phyloP scores from a whole-genome alignment of 1,140 invertebrate genomes.

The Philaenus spumarius region DNA sequence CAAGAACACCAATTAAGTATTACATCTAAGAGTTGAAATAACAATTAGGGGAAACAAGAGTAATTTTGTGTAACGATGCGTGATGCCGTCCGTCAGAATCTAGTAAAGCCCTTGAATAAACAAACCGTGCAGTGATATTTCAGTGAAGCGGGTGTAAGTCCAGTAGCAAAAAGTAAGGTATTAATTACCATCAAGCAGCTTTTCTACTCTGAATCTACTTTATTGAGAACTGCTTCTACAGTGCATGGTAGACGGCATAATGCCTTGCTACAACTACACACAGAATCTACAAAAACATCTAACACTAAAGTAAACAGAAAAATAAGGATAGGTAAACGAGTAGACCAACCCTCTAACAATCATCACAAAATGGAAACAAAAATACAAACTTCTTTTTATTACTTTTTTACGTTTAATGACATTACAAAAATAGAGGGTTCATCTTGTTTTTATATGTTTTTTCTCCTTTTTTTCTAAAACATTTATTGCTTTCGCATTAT shows the following conservation, averaged over 20 bases:
- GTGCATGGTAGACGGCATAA: slow-evolving; percentile 36
- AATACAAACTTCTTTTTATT: slow-evolving; percentile 21
- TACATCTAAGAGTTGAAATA: slow-evolving; percentile 5
- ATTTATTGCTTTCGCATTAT: slow-evolving; percentile 36
- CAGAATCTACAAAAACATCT: slow-evolving; percentile 40
- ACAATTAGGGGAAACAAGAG: background rate
- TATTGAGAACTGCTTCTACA: slow-evolving; percentile 41
- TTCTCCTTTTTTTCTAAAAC: slow-evolving; percentile 38
- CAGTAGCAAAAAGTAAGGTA: background rate
- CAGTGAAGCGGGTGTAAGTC: slow-evolving; percentile 10
- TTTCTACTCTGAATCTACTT: slow-evolving; percentile 42
- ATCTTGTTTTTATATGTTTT: slow-evolving; percentile 40
- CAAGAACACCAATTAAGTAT: slow-evolving; percentile 2
- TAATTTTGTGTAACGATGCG: background rate
- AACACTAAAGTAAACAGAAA: slow-evolving; percentile 37
- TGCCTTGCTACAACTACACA: slow-evolving; percentile 39
- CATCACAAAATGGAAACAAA: slow-evolving; percentile 32
- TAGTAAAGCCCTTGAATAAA: slow-evolving; percentile 10
- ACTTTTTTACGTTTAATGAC: slow-evolving; percentile 34
- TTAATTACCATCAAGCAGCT: slow-evolving; percentile 35
- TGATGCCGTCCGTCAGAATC: slow-evolving; percentile 2
- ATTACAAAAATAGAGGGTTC: slow-evolving; percentile 44
- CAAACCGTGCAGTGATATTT: slow-evolving; percentile 15
- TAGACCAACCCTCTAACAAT: slow-evolving; percentile 34
- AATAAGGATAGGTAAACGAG: slow-evolving; percentile 28